These are phyloP conservation scores for Sander lucioperca DNA, from an alignment of 2,113 vertebrate species.

Conservation along the genomic window DNA sequence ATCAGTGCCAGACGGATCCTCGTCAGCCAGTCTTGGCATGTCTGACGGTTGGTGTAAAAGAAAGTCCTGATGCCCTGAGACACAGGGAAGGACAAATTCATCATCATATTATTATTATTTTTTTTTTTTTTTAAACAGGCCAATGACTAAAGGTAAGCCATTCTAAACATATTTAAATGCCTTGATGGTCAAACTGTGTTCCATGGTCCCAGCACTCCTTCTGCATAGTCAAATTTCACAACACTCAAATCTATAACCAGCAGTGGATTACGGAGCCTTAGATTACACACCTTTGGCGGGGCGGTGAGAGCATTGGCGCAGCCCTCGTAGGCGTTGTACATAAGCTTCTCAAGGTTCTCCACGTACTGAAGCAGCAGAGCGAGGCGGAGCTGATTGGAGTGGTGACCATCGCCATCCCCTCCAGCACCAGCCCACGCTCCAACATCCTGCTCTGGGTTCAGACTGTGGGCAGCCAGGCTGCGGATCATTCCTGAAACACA, in stretches of 20 bases:
- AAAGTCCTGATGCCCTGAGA: conserved; percentile 95
- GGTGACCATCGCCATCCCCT: conserved; percentile 94
- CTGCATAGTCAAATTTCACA: not conserved
- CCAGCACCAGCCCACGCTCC: conserved; percentile 92
- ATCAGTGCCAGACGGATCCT: conserved; percentile 96
- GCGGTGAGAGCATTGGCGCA: conserved; percentile 96
- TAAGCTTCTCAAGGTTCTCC: conserved; percentile 97
- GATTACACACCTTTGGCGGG: conserved; percentile 91
- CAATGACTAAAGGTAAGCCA: not conserved
- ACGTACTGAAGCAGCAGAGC: conserved; percentile 95
- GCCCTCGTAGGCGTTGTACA: conserved; percentile 99
- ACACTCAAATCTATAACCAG: not conserved
- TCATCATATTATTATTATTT: not conserved
- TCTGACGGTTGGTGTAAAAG: conserved; percentile 98
- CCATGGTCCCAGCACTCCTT: not conserved
- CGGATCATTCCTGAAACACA: conserved; percentile 91
- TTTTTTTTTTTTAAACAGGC: not conserved
- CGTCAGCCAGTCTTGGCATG: conserved; percentile 97
- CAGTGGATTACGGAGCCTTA: too few species aligned
- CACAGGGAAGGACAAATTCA: fast-evolving
- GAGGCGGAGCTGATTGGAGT: conserved; percentile 94
- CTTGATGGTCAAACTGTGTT: not conserved
- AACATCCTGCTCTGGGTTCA: conserved; percentile 95
- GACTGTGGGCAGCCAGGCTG: conserved; percentile 93
- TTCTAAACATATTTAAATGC: not conserved